phyloP scores from a whole-genome alignment of 2,797 vertebrate genomes.

The Oceanodroma leucorhoa region DNA sequence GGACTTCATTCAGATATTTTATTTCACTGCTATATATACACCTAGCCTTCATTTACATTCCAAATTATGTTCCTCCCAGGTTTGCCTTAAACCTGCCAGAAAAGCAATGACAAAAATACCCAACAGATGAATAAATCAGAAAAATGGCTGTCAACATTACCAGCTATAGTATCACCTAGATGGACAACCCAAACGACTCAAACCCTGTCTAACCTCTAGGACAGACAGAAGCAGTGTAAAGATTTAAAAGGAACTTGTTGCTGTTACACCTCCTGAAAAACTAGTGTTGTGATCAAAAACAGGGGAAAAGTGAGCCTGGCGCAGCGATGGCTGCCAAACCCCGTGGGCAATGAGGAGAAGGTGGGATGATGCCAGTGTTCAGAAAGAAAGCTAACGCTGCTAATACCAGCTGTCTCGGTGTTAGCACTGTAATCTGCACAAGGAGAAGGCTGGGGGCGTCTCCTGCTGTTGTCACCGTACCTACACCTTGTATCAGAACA shows the following conservation, averaged over 20 bases:
- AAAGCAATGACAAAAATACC: rapidly evolving
- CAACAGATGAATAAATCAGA: background rate
- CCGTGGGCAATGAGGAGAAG: background rate
- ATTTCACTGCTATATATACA: background rate
- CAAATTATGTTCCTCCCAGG: background rate
- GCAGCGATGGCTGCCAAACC: background rate
- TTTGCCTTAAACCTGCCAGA: background rate
- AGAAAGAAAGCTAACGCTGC: background rate
- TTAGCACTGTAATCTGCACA: background rate
- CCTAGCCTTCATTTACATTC: background rate
- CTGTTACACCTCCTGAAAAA: background rate
- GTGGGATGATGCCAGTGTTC: background rate
- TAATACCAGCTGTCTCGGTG: background rate
- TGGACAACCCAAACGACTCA: rapidly evolving
- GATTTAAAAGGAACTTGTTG: background rate
- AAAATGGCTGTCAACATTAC: rapidly evolving
- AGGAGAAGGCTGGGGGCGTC: background rate
- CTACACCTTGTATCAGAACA: background rate
- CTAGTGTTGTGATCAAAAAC: rapidly evolving
- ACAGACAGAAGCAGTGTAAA: background rate
- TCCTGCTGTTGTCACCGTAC: background rate
- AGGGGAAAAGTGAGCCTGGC: rapidly evolving
- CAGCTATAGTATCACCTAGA: background rate
- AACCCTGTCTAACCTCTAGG: rapidly evolving
- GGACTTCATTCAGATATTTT: background rate